phyloP scores from a whole-genome alignment of 37 sponge, comb jelly and placozoan genomes.

The Aphrocallistes beatrix region DNA sequence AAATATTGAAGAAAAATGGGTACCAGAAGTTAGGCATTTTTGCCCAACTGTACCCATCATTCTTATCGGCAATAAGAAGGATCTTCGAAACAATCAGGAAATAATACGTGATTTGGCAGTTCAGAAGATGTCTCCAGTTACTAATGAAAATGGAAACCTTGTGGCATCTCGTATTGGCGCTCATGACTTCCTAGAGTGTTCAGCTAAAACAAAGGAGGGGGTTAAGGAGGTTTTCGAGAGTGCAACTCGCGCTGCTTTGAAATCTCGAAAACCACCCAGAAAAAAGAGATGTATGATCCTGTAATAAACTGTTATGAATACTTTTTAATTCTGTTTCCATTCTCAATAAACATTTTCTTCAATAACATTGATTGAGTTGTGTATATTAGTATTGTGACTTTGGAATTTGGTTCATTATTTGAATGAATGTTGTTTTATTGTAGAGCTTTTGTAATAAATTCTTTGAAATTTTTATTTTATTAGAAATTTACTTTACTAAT shows the following conservation, averaged over 20 bases:
- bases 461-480: no score
- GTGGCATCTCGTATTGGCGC: not conserved
- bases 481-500: no score
- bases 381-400: no score
- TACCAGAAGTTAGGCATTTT: slow-evolving; percentile 22
- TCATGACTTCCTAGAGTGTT: slow-evolving; percentile 12
- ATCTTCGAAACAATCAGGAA: not conserved
- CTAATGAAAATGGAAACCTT: not conserved
- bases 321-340: no score
- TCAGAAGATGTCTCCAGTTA: not conserved
- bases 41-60: not conserved
- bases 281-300: not conserved
- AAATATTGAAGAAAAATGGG: slow-evolving; percentile 18
- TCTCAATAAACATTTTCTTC: no score
- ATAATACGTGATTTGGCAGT: not conserved
- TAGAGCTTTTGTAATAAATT: no score
- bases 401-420: no score
- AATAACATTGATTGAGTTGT: no score
- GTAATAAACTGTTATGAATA: no score
- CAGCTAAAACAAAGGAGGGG: slow-evolving; percentile 10
- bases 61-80: not conserved
- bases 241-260: not conserved
- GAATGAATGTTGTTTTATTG: no score
- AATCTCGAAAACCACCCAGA: not conserved
- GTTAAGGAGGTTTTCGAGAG: not conserved